These are phyloP conservation scores for Tympanuchus pallidicinctus DNA, from an alignment of 2,113 vertebrate species.

Conservation along the genomic window DNA sequence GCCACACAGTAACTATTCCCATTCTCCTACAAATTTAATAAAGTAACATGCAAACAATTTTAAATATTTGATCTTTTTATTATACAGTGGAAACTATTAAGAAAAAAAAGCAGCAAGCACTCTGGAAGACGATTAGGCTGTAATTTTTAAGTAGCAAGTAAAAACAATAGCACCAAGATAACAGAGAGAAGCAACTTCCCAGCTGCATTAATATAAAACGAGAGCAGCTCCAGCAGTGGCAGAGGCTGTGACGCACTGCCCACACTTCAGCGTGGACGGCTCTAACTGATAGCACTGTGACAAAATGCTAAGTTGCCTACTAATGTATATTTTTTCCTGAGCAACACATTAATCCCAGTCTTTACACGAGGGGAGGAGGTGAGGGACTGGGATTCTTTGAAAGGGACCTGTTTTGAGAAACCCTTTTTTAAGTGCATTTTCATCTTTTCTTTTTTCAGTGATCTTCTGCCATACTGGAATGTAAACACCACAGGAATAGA, in stretches of 20 bases:
- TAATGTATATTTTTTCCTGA: slow-evolving; percentile 19
- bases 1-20: slow-evolving; percentile 40
- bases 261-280: not conserved
- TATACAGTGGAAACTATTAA: not conserved
- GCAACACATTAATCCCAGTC: slow-evolving; percentile 50
- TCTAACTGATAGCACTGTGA: not conserved
- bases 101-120: not conserved
- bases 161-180: slow-evolving; percentile 65
- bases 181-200: slow-evolving; percentile 10
- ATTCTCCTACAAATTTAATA: slow-evolving; percentile 60
- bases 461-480: slow-evolving; percentile 80
- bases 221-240: not conserved
- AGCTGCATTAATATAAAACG: slow-evolving; percentile 19
- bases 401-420: slow-evolving; percentile 66
- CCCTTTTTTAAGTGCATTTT: slow-evolving; percentile 72
- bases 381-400: slow-evolving; percentile 64
- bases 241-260: not conserved
- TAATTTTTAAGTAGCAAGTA: slow-evolving; percentile 58
- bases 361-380: slow-evolving; percentile 52
- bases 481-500: slow-evolving; percentile 84
- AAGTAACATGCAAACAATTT: slow-evolving; percentile 49
- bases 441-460: slow-evolving; percentile 71
- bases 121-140: slow-evolving; percentile 43
- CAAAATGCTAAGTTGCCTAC: slow-evolving; percentile 14
- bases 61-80: slow-evolving; percentile 59